Evolutionary conservation across 53 echinoderm and acorn worm genomes (phyloP).

Genomic region (Paracentrotus lividus): DNA sequence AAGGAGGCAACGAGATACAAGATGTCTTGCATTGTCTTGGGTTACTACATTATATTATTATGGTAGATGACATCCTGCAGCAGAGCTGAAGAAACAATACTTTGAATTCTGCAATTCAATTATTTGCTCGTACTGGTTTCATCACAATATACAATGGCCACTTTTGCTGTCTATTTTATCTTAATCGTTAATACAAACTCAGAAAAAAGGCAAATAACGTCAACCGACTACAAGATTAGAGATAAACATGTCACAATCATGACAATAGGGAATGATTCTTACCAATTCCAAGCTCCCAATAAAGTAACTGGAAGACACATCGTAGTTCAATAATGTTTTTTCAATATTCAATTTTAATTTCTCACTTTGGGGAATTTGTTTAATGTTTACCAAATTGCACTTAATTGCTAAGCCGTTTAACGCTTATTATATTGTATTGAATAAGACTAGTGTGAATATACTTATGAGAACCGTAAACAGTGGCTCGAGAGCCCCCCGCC

Average conservation of each 20-base stretch:
- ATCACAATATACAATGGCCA: constrained; percentile 8
- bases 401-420: no score
- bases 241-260: background rate
- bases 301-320: background rate
- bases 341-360: no score
- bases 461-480: no score
- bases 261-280: background rate
- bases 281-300: background rate
- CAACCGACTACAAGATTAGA: background rate
- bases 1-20: no score
- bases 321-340: no score
- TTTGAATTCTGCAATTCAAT: background rate
- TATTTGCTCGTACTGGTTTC: background rate
- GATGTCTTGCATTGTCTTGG: no score
- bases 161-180: background rate
- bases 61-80: no score
- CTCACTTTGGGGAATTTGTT: background rate
- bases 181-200: background rate
- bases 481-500: no score
- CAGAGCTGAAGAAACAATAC: background rate
- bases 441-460: no score
- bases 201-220: background rate
- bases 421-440: no score
- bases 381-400: no score
- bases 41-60: no score